Evolutionary conservation across 1,140 invertebrate species (phyloP), one percentile per base, ranked within the genome.

Genomic region (Dinoponera quadriceps): DNA sequence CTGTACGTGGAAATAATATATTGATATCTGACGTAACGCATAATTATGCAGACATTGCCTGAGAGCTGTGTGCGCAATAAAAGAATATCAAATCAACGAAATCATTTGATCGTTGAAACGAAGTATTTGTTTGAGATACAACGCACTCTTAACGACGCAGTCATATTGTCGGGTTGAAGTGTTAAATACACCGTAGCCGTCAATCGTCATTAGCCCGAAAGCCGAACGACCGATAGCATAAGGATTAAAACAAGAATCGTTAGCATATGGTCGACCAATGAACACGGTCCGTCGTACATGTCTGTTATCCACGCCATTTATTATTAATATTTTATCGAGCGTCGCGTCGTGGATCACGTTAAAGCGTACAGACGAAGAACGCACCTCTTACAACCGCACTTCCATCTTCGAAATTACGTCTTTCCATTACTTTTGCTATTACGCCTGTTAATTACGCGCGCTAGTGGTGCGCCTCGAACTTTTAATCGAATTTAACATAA

Each of bases 231-330:
- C 59, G 57, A 27, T 77, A 54, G 65, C 62, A 14, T 68, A 55
- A 68, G 29, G 38, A 71, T 55, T 33, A 69, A 69, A 49, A 33
- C 63, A 68, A 78, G n/a, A 78, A 68, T 68, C 51, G 63, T 78
- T 48, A 68, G n/a, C 22, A 29, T 77, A 66, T 66, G 62, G 63
- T 75, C 29, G 57, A 66, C 20, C 49, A 77, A 77, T 77, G 54
- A 77, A 25, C 27, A 49, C 33, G 71, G 27, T 0, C 16, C 33
- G 38, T 44, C 55, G 18, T 48, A 73, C 16, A 25, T 38, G 44
- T 7, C 14, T 16, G 13, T 22, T 81, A 57, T 81, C 51, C 62
- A 72, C 11, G 38, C 9, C 7, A 73, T 73, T 59, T 62, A 62
- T 33, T 48, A 81, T 48, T 60, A 38, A 59, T 72, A 72, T 62